phyloP scores from a whole-genome alignment of 2,797 vertebrate species.

The Danio albolineatus region DNA sequence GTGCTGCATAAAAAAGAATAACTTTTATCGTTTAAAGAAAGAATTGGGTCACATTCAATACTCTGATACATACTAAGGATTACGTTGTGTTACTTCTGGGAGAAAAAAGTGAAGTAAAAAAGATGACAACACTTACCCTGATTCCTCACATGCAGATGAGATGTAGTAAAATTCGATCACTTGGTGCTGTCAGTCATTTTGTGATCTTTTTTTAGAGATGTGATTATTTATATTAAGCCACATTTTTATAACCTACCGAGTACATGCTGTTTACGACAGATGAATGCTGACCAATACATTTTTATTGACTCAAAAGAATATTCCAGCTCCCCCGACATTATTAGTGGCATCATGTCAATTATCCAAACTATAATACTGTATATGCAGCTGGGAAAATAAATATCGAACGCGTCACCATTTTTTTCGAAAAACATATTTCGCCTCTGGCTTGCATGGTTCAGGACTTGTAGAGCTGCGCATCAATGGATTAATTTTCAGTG shows the following conservation, averaged over 20 bases:
- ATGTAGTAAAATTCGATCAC: slow-evolving; percentile 43
- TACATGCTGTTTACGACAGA: slow-evolving; percentile 27
- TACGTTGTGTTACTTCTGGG: slow-evolving; percentile 45
- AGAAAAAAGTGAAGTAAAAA: slow-evolving; percentile 16
- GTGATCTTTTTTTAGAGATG: slow-evolving; percentile 38
- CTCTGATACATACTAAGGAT: slow-evolving; percentile 45
- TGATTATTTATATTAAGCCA: slow-evolving; percentile 29
- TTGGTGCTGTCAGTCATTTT: slow-evolving; percentile 17
- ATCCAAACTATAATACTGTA: not conserved
- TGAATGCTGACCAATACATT: not conserved
- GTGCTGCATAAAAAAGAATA: slow-evolving; percentile 40
- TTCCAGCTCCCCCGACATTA: not conserved
- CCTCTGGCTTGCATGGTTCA: too few relatives aligned
- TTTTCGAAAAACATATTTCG: too few relatives aligned
- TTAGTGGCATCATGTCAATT: not conserved
- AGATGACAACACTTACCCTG: slow-evolving; percentile 28
- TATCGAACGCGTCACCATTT: too few relatives aligned
- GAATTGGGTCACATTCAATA: slow-evolving; percentile 50
- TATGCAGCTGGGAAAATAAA: too few relatives aligned
- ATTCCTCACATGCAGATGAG: slow-evolving; percentile 45
- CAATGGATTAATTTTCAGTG: too few relatives aligned
- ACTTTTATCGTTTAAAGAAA: slow-evolving; percentile 44
- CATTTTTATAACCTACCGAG: not conserved
- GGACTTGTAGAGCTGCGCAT: too few relatives aligned
- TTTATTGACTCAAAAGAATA: not conserved